Conservation (phyloP, 2,797 vertebrate species). For the Diglossa cyanea region DNA sequence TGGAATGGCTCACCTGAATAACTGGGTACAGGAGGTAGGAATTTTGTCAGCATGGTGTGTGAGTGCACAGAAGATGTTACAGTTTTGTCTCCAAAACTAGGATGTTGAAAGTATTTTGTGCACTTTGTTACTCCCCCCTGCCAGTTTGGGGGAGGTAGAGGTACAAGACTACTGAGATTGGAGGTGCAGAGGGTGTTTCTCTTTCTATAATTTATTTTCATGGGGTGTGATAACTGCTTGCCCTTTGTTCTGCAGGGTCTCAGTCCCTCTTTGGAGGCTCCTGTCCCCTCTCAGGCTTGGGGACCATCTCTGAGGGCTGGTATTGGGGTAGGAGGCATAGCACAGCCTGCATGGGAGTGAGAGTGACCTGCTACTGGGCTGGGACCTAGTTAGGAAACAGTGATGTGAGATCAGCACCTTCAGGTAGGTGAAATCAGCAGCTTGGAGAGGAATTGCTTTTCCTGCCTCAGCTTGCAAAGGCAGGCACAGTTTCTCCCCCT, state of each 20-base stretch:
- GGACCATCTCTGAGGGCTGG: not conserved
- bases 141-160: not conserved
- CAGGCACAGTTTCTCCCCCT: not conserved
- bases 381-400: not conserved
- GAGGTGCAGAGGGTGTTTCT: not conserved
- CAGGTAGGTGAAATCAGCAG: not conserved
- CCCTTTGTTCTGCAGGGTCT: not conserved
- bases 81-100: not conserved
- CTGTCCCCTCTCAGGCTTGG: not conserved
- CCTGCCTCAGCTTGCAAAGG: not conserved
- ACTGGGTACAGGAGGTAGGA: not conserved
- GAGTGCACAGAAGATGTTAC: not conserved
- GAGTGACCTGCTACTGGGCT: not conserved
- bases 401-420: not conserved
- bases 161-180: accelerated
- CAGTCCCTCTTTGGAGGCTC: not conserved
- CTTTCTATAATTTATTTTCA: not conserved
- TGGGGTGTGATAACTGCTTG: not conserved
- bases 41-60: not conserved
- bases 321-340: accelerated
- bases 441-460: not conserved
- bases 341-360: accelerated
- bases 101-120: not conserved
- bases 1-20: not conserved
- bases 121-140: not conserved